phyloP scores from a whole-genome alignment of 1,140 invertebrate genomes.

The Penaeus indicus region DNA sequence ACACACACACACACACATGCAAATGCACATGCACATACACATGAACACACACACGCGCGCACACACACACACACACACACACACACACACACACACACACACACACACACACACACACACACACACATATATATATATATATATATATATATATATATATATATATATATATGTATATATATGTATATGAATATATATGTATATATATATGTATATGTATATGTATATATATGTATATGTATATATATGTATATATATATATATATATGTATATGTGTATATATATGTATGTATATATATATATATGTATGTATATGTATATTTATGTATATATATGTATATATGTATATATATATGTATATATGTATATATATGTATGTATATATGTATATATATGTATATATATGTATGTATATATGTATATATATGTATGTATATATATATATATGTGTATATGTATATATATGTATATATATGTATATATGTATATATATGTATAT shows the following conservation, averaged over 20 bases:
- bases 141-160: not conserved
- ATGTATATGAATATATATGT: too few relatives aligned
- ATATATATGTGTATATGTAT: not conserved
- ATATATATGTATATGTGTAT: too few relatives aligned
- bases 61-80: too few relatives aligned
- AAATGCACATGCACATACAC: too few relatives aligned
- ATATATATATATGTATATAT: not conserved
- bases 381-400: not conserved
- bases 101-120: too few relatives aligned
- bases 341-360: too few relatives aligned
- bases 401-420: not conserved
- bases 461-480: slow-evolving; percentile 4
- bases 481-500: not conserved
- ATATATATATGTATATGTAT: not conserved
- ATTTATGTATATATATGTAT: not conserved
- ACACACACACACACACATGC: too few relatives aligned
- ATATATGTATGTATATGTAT: not conserved
- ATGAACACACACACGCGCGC: too few relatives aligned
- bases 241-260: not conserved
- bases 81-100: too few relatives aligned
- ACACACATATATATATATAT: too few relatives aligned
- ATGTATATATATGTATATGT: not conserved
- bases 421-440: not conserved
- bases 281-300: not conserved
- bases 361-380: not conserved